phyloP scores from a whole-genome alignment of 2,797 vertebrate species.

The Liparis tanakae region DNA sequence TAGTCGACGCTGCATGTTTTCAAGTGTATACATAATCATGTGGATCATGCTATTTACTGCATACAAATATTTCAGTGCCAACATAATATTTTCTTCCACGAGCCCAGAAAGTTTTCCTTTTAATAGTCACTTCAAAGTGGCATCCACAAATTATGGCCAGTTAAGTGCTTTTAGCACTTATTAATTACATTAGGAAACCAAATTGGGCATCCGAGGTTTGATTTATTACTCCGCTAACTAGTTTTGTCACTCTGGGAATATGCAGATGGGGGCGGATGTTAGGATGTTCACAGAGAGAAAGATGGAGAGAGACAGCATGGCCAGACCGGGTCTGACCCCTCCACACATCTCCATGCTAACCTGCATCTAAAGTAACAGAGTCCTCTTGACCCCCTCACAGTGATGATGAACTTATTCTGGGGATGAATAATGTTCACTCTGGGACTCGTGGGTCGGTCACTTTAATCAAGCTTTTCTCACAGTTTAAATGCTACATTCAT shows the following conservation, averaged over 20 bases:
- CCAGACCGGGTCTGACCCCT: conserved; percentile 66
- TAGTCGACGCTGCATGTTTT: conserved; percentile 8
- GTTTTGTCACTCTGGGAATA: conserved; percentile 85
- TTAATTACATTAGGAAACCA: conserved; percentile 86
- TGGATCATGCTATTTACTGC: conserved; percentile 8
- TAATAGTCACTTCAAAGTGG: conserved; percentile 78
- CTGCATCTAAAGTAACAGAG: conserved; percentile 43
- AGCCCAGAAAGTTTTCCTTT: conserved; percentile 62
- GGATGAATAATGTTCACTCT: conserved; percentile 33
- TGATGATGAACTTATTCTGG: conserved; percentile 31
- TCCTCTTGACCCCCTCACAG: conserved; percentile 33
- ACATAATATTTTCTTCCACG: conserved; percentile 60
- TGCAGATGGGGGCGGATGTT: conserved; percentile 76
- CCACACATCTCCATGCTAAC: conserved; percentile 46
- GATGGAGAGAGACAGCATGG: conserved; percentile 75
- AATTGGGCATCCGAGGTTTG: conserved; percentile 84
- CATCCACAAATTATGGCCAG: conserved; percentile 78
- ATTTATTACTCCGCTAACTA: conserved; percentile 85
- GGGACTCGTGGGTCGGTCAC: conserved; percentile 17
- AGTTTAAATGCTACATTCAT: conserved; percentile 6
- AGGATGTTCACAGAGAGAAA: conserved; percentile 66
- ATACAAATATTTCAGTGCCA: conserved; percentile 21
- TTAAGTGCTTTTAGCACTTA: conserved; percentile 86
- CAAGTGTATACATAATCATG: conserved; percentile 14
- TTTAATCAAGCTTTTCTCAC: conserved; percentile 26